Conservation (phyloP, 1,140 invertebrate species). For the Drosophila serrata region DNA sequence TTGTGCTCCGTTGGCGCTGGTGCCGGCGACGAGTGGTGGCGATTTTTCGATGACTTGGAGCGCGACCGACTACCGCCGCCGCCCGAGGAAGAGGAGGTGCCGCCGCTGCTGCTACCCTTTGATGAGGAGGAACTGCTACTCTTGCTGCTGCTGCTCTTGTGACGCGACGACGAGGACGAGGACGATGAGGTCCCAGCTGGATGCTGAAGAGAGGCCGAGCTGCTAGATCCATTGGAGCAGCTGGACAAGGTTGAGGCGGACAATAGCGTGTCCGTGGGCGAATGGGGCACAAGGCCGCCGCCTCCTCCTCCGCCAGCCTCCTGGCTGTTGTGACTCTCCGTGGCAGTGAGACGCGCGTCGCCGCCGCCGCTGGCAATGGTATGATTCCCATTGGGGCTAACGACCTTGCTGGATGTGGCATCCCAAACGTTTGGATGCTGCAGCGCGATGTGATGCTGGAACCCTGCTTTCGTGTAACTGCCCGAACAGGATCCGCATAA, state of each 20-base stretch:
- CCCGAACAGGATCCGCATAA: constrained; percentile 71
- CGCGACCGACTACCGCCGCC: constrained; percentile 68
- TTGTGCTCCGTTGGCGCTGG: constrained; percentile 57
- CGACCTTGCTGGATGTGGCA: constrained; percentile 65
- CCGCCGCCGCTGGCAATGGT: background rate
- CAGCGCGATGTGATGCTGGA: constrained; percentile 76
- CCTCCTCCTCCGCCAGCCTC: constrained; percentile 24
- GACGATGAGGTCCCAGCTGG: constrained; percentile 28
- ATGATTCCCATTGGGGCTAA: constrained; percentile 11
- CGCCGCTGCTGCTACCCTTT: constrained; percentile 55
- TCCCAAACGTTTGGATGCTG: constrained; percentile 78
- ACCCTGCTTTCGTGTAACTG: constrained; percentile 76
- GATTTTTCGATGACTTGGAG: constrained; percentile 77
- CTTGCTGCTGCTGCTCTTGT: constrained; percentile 78
- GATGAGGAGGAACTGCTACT: constrained; percentile 75
- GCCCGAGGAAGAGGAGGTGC: constrained; percentile 16
- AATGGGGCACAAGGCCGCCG: constrained; percentile 34
- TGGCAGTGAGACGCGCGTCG: constrained; percentile 35
- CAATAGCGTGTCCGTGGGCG: constrained; percentile 58
- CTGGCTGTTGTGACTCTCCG: constrained; percentile 41
- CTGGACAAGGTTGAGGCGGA: constrained; percentile 59
- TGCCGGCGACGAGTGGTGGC: constrained; percentile 63
- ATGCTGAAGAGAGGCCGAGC: constrained; percentile 41
- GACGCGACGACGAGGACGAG: constrained; percentile 73
- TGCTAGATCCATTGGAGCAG: constrained; percentile 69